Percentiles rank a stretch among this genome's conserved stretches.
These are phyloP conservation scores for Ectemnius continuus DNA, from an alignment of 2,888 invertebrate genomes.

Conservation along the genomic window DNA sequence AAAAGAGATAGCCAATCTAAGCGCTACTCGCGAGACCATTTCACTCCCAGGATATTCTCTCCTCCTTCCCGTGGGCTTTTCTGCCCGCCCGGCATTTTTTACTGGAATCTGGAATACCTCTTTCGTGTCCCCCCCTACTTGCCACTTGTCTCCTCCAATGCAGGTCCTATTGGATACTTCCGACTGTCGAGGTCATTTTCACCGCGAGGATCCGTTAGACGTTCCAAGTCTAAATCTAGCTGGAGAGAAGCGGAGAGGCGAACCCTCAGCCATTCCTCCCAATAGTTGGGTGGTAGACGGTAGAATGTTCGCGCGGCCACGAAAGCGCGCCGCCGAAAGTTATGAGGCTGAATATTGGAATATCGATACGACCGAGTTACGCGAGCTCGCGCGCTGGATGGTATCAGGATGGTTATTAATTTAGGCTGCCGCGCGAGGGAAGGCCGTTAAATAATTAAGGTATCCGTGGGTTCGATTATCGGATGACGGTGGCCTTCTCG, in stretches of 20 bases:
- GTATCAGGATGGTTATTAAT: background rate
- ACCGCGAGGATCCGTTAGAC: no score
- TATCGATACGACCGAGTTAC: slow-evolving; percentile 9
- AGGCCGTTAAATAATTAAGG: slow-evolving; percentile 7
- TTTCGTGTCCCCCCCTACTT: background rate
- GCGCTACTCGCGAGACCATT: background rate
- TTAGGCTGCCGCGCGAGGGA: background rate
- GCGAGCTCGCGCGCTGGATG: background rate
- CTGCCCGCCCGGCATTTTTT: slow-evolving; percentile 18
- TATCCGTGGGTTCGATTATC: background rate
- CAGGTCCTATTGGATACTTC: background rate
- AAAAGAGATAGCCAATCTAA: slow-evolving; percentile 30
- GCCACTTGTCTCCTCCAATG: background rate
- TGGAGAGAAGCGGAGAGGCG: no score
- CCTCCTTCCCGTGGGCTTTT: slow-evolving; percentile 4
- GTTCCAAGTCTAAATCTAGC: no score
- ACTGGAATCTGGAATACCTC: slow-evolving; percentile 1
- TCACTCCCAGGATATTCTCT: background rate
- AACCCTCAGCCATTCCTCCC: no score
- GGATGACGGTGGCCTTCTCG: background rate
- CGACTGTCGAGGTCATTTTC: background rate
- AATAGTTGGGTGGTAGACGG: no score
- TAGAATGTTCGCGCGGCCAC: slow-evolving; percentile 53
- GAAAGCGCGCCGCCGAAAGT: slow-evolving; percentile 50
- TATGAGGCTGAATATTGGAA: slow-evolving; percentile 24